Base-by-base conservation (phyloP, 2,113 vertebrate genomes). In the Hypocryptadius cinnamomeus region DNA sequence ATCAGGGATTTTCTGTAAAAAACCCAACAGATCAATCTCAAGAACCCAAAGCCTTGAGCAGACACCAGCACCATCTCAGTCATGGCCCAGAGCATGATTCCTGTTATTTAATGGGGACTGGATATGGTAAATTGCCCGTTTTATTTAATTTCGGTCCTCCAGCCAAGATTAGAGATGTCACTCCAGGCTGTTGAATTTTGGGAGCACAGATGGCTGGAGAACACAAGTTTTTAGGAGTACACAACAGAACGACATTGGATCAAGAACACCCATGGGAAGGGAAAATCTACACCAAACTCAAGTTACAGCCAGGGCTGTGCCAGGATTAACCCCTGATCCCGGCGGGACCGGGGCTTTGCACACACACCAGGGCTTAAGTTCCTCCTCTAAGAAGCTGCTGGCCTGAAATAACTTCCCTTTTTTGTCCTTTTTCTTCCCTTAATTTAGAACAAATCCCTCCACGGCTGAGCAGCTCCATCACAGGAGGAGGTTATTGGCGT, bases 221-320 rank as follows among this genome's bases (percentile, higher is more conserved):
- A 63, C 17, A 6, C 37, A 5, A 27, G 11, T 8, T 47, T 53
- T 54, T 17, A 31, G 50, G 35, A 84, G 33, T 0, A 12, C 23
- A 37, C 30, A 72, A 20, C 4, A 28, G 31, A 61, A 30, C 0
- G 2, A 64, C 69, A 6, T 3, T 0, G 0, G 60, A 17, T 30
- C 65, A 28, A 50, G 70, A 73, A 33, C 57, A 40, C 28, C 33
- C 24, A 16, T 0, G 19, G 71, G 79, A 71, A 54, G 61, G 33
- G 24, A 50, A 40, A 68, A 64, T 2, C 5, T n/a, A 8, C 4
- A 0, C 2, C 33, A 18, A 79, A 33, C 48, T 76, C 30, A 2
- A 4, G 8, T 31, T 18, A 7, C 56, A 81, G 66, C 5, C 60
- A 19, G 60, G 42, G 60, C 8, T 1, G 17, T 2, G 4, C 2